Percentiles rank a stretch among this genome's conserved stretches.
These are phyloP conservation scores for Nasua narica DNA, from an alignment of 2,797 vertebrate genomes.

Conservation along the genomic window DNA sequence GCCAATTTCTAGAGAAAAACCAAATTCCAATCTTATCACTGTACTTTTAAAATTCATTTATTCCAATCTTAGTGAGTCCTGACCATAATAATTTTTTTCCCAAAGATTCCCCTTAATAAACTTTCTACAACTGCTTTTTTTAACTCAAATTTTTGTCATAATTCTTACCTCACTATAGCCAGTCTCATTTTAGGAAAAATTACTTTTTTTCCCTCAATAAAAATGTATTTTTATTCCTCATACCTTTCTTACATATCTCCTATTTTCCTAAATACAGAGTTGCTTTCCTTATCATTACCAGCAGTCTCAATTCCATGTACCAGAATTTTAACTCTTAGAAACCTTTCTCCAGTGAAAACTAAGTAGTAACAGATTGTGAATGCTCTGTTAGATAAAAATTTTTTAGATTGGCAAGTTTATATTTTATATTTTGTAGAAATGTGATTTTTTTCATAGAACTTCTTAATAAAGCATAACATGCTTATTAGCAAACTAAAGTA, in stretches of 20 bases:
- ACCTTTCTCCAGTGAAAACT: neutral
- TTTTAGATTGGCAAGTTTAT: neutral
- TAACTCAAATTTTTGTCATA: neutral
- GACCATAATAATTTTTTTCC: neutral
- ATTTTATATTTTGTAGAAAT: neutral
- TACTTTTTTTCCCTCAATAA: neutral
- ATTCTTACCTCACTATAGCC: neutral
- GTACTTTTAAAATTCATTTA: neutral
- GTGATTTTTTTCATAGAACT: neutral
- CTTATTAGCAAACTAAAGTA: neutral
- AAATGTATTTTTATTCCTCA: neutral
- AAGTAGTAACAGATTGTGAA: neutral
- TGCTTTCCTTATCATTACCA: neutral
- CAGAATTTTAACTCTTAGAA: neutral
- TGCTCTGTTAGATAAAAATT: neutral
- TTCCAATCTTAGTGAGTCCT: neutral
- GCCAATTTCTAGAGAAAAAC: neutral
- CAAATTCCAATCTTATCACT: neutral
- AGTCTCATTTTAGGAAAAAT: neutral
- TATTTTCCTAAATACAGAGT: neutral
- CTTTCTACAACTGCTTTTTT: neutral
- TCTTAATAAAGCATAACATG: neutral
- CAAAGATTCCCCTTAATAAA: neutral
- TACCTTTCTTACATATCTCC: neutral
- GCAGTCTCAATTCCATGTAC: neutral